Evolutionary conservation across 2,888 invertebrate species (phyloP).

Genomic region (Flexamia atlantica): DNA sequence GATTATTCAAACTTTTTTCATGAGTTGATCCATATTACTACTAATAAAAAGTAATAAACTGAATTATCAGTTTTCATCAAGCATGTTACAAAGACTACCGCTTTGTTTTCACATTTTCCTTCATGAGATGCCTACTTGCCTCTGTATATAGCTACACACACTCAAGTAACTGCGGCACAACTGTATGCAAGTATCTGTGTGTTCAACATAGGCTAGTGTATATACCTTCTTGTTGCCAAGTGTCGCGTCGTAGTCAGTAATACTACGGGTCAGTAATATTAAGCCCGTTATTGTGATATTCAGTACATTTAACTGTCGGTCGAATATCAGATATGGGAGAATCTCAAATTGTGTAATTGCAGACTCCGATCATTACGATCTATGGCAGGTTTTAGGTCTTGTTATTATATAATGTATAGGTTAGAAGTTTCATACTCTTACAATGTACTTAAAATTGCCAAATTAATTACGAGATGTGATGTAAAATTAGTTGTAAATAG

Average conservation of each 20-base stretch:
- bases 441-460: conserved; percentile 56
- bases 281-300: conserved; percentile 32
- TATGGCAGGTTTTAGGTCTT: conserved; percentile 23
- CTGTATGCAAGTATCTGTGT: conserved; percentile 12
- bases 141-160: conserved; percentile 33
- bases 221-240: conserved; percentile 51
- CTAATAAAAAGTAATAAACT: too few relatives aligned
- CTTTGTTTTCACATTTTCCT: too few relatives aligned
- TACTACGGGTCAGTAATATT: not conserved
- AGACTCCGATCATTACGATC: not conserved
- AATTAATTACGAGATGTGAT: conserved; percentile 42
- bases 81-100: too few relatives aligned
- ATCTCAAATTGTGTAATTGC: conserved; percentile 1
- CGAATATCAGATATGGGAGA: conserved; percentile 12
- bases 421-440: conserved; percentile 51
- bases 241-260: conserved; percentile 13
- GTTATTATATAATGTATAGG: conserved; percentile 22
- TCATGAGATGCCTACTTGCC: conserved; percentile 6
- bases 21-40: too few relatives aligned
- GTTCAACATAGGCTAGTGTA: conserved; percentile 30
- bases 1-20: too few relatives aligned
- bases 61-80: too few relatives aligned
- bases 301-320: conserved; percentile 18
- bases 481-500: conserved; percentile 50
- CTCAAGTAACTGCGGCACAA: conserved; percentile 37